Evolutionary conservation across 1,140 invertebrate species (phyloP).

Genomic region (Drosophila santomea): DNA sequence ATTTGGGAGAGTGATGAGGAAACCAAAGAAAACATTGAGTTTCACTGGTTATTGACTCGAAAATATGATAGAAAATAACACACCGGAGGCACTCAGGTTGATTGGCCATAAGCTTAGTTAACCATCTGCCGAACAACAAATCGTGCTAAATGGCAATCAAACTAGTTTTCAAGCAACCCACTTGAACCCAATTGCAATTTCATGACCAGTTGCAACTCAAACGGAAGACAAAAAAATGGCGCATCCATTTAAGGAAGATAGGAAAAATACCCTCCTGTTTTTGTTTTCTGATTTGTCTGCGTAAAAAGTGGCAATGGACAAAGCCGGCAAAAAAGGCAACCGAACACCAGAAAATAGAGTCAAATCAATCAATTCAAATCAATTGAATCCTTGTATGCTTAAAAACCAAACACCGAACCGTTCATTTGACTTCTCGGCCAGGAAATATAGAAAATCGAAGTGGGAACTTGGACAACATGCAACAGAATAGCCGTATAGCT

Average conservation of each 20-base stretch:
- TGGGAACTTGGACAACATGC: not conserved
- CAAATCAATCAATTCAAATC: constrained; percentile 71
- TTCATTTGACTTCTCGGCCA: constrained; percentile 10
- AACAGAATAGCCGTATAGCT: constrained; percentile 12
- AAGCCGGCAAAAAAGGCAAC: constrained; percentile 8
- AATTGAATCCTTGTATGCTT: constrained; percentile 46
- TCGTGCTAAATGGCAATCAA: constrained; percentile 42
- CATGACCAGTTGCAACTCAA: constrained; percentile 59
- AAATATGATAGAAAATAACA: constrained; percentile 1
- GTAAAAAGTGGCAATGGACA: constrained; percentile 59
- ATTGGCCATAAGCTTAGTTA: constrained; percentile 21
- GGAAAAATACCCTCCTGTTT: constrained; percentile 16
- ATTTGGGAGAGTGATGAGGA: constrained; percentile 1
- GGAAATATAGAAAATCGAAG: constrained; percentile 3
- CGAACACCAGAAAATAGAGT: not conserved
- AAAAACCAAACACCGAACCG: constrained; percentile 44
- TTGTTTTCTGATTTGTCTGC: constrained; percentile 55
- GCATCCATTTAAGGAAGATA: constrained; percentile 45
- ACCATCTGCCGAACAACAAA: constrained; percentile 22
- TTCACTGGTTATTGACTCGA: constrained; percentile 15
- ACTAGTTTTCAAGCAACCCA: constrained; percentile 58
- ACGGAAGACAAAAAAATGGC: constrained; percentile 39
- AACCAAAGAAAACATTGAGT: not conserved
- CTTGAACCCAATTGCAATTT: constrained; percentile 67
- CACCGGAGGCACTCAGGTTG: constrained; percentile 13